A percentile compares a stretch with the other conserved stretches of the same genome.
These are phyloP conservation scores for Mico argentatus DNA, from an alignment of 2,797 vertebrate genomes.

Conservation along the genomic window DNA sequence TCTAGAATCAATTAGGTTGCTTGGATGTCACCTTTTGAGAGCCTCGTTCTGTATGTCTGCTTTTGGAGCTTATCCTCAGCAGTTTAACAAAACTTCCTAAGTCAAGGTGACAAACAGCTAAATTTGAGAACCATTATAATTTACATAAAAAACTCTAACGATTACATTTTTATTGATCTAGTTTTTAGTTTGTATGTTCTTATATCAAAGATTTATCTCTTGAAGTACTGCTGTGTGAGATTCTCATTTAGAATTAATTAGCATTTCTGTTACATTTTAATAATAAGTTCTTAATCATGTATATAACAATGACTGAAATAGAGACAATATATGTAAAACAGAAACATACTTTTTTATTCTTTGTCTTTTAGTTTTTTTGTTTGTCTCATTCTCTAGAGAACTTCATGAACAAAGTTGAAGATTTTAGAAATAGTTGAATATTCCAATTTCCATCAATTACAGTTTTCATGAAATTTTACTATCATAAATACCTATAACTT, in stretches of 20 bases:
- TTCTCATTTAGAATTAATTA: background rate
- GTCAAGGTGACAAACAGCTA: background rate
- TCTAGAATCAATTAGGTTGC: background rate
- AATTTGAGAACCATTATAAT: background rate
- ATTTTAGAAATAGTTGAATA: background rate
- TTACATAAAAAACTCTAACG: background rate
- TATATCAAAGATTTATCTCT: background rate
- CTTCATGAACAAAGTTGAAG: background rate
- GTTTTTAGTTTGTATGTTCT: background rate
- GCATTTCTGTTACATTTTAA: background rate
- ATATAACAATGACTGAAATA: too few relatives aligned
- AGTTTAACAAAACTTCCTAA: background rate
- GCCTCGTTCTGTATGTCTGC: background rate
- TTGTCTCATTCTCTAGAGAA: background rate
- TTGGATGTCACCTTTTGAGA: background rate
- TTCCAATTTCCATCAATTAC: background rate
- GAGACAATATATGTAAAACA: background rate
- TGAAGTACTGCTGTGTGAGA: background rate
- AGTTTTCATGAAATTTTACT: background rate
- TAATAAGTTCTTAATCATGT: background rate
- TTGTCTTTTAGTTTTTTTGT: background rate
- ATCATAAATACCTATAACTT: background rate
- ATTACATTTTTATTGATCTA: background rate
- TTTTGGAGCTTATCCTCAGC: background rate
- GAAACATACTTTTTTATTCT: background rate